Evolutionary conservation across 2,113 vertebrate genomes (phyloP).

Genomic region (Mesoclemmys tuberculata): DNA sequence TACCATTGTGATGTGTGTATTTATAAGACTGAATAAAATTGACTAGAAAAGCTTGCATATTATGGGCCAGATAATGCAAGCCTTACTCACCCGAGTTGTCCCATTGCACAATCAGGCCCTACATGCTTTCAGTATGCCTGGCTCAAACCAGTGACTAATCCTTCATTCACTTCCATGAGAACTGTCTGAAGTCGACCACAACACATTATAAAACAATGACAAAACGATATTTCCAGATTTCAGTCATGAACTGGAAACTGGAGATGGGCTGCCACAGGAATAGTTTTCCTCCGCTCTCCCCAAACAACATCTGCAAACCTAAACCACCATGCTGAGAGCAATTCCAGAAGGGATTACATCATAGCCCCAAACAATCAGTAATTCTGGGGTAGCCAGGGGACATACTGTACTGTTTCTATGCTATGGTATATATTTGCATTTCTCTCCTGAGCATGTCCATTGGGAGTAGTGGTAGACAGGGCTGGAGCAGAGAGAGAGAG

Average conservation of each 20-base stretch:
- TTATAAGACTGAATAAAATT: background rate
- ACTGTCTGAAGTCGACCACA: background rate
- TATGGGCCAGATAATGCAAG: background rate
- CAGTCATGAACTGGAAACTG: background rate
- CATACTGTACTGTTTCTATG: background rate
- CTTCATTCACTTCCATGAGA: background rate
- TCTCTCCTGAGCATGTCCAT: background rate
- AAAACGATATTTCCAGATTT: background rate
- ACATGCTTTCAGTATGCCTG: background rate
- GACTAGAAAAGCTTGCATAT: background rate
- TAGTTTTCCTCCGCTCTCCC: background rate
- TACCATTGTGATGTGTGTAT: background rate
- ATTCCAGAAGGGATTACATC: background rate
- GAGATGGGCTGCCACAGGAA: background rate
- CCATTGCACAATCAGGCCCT: background rate
- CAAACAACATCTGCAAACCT: background rate
- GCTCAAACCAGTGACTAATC: background rate
- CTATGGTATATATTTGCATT: background rate
- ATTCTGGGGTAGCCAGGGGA: rapidly evolving
- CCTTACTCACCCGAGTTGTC: background rate
- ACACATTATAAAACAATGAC: background rate
- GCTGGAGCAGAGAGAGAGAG: background rate
- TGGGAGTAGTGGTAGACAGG: background rate
- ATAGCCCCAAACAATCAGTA: background rate
- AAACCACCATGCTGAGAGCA: background rate